Conservation (phyloP, 2,888 invertebrate genomes). For the Drosophila maculinotata region DNA sequence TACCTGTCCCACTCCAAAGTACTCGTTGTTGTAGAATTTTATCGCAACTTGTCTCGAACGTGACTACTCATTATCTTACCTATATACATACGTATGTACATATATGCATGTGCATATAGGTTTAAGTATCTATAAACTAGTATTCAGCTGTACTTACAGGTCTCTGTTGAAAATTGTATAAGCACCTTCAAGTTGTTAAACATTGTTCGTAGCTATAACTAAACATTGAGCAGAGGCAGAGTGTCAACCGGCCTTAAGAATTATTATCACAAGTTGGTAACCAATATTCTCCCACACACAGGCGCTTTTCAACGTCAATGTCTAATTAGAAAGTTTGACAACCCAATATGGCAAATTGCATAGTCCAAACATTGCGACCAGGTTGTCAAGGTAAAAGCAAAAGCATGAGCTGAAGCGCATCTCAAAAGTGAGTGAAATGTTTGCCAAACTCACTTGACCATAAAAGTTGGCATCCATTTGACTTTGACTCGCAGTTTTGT, state of each 20-base stretch:
- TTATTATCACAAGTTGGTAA: slow-evolving; percentile 14
- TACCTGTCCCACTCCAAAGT: slow-evolving; percentile 8
- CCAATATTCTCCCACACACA: slow-evolving; percentile 29
- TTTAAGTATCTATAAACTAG: slow-evolving; percentile 9
- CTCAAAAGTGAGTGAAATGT: slow-evolving; percentile 67
- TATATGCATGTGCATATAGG: no score
- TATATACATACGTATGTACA: neutral
- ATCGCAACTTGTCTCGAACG: slow-evolving; percentile 14
- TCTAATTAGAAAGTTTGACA: slow-evolving; percentile 72
- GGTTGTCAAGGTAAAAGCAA: slow-evolving; percentile 40
- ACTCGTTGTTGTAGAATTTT: neutral
- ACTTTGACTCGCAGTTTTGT: slow-evolving; percentile 40
- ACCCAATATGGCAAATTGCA: slow-evolving; percentile 63
- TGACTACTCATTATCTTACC: slow-evolving; percentile 17
- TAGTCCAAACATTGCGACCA: slow-evolving; percentile 44
- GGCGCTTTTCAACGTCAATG: slow-evolving; percentile 29
- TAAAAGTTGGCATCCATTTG: slow-evolving; percentile 44
- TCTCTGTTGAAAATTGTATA: slow-evolving; percentile 14
- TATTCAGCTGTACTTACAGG: slow-evolving; percentile 18
- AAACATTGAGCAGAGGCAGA: slow-evolving; percentile 34
- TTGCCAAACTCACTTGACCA: slow-evolving; percentile 74
- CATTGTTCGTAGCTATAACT: slow-evolving; percentile 24
- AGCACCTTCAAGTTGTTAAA: slow-evolving; percentile 27
- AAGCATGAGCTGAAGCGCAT: slow-evolving; percentile 28
- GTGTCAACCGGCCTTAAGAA: slow-evolving; percentile 32